Conservation (phyloP, 1,140 invertebrate genomes). For the Belonocnema kinseyi region DNA sequence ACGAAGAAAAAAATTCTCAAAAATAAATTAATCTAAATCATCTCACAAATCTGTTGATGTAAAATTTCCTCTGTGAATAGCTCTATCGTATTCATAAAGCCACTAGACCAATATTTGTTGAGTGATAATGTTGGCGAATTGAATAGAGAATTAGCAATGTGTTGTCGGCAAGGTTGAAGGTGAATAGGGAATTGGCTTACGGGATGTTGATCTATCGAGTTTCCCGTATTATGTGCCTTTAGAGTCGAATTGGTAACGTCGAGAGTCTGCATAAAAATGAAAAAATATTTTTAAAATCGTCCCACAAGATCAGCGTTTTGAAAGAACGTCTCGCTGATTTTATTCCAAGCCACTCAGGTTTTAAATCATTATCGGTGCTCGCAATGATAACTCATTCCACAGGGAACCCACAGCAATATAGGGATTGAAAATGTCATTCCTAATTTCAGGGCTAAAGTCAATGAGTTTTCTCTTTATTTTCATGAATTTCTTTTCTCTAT, state of each 20-base stretch:
- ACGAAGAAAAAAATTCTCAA: too few species aligned
- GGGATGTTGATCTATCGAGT: slow-evolving; percentile 21
- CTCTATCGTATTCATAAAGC: not conserved
- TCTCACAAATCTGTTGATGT: not conserved
- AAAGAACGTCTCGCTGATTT: slow-evolving; percentile 19
- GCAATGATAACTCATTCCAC: not conserved
- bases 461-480: not conserved
- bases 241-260: not conserved
- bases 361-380: slow-evolving; percentile 3
- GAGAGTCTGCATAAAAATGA: slow-evolving; percentile 10
- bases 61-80: not conserved
- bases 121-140: slow-evolving; percentile 13
- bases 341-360: slow-evolving; percentile 26
- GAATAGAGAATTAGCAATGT: slow-evolving; percentile 17
- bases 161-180: slow-evolving; percentile 16
- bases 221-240: not conserved
- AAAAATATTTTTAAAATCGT: slow-evolving; percentile 1
- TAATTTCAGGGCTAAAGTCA: not conserved
- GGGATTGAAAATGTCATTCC: slow-evolving; percentile 11
- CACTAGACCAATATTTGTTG: slow-evolving; percentile 18
- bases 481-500: not conserved
- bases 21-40: too few species aligned
- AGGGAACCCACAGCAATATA: not conserved
- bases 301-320: not conserved
- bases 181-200: slow-evolving; percentile 12